Percentiles rank a stretch among this genome's conserved stretches.
Conservation (phyloP, 2,797 vertebrate species). For the Myiotriccus ornatus region DNA sequence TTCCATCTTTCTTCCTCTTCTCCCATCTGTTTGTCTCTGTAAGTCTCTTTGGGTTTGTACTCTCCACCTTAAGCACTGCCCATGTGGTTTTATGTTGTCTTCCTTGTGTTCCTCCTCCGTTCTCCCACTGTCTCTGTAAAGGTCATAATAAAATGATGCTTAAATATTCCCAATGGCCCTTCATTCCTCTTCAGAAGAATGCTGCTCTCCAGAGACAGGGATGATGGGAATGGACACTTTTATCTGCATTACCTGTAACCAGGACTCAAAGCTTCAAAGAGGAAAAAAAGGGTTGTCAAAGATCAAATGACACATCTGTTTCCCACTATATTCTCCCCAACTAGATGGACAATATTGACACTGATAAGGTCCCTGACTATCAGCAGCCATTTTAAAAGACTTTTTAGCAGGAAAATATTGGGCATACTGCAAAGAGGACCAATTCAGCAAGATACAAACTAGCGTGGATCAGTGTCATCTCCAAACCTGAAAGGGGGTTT, state of each 20-base stretch:
- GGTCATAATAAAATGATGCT: not conserved
- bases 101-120: not conserved
- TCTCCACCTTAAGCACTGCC: accelerated
- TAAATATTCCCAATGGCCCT: not conserved
- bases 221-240: not conserved
- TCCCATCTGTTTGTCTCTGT: not conserved
- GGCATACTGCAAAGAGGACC: not conserved
- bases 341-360: not conserved
- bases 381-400: not conserved
- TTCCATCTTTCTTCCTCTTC: not conserved
- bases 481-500: not conserved
- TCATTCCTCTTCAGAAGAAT: not conserved
- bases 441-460: not conserved
- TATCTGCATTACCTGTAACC: not conserved
- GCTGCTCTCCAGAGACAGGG: not conserved
- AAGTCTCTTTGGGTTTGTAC: not conserved
- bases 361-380: not conserved
- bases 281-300: not conserved
- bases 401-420: not conserved
- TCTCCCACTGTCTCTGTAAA: not conserved
- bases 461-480: not conserved
- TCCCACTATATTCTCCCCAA: not conserved
- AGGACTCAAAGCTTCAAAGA: not conserved
- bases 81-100: not conserved
- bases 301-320: not conserved